A percentile compares a stretch with the other conserved stretches of the same genome.
phyloP scores from a whole-genome alignment of 2,888 invertebrate genomes.

The Drosophila melanosoma region DNA sequence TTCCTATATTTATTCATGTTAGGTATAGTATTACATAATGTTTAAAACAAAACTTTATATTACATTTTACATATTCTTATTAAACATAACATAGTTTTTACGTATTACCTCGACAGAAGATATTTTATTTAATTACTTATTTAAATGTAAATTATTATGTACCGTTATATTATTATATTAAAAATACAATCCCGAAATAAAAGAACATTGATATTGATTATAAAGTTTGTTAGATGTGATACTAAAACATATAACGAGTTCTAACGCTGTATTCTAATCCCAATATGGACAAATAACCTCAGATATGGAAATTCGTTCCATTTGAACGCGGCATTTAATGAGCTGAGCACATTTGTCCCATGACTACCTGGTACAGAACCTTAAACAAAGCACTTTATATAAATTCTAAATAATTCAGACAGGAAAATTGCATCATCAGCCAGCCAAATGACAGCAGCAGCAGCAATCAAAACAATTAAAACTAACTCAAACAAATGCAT shows the following conservation, averaged over 20 bases:
- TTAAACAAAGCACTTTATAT: slow-evolving; percentile 49
- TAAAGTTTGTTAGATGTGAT: background rate
- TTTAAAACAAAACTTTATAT: background rate
- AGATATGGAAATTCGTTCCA: slow-evolving; percentile 53
- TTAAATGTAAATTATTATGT: background rate
- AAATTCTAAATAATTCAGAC: slow-evolving; percentile 58
- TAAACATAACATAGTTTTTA: background rate
- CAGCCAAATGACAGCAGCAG: slow-evolving; percentile 10
- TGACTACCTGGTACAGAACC: slow-evolving; percentile 20
- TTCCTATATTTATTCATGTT: too few relatives aligned
- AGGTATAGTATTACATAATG: background rate
- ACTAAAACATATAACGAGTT: background rate
- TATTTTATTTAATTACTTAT: background rate
- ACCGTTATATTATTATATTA: background rate
- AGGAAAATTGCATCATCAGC: slow-evolving; percentile 63
- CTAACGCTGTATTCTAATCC: background rate
- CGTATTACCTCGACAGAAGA: background rate
- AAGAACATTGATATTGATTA: background rate
- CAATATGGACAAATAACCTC: background rate
- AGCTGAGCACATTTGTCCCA: slow-evolving; percentile 34
- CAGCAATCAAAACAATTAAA: slow-evolving; percentile 18
- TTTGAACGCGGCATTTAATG: slow-evolving; percentile 59
- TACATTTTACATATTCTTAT: background rate
- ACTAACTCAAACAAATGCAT: slow-evolving; percentile 25
- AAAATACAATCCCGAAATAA: background rate